phyloP scores from a whole-genome alignment of 2,888 invertebrate genomes.

The Odontocolon sp. region DNA sequence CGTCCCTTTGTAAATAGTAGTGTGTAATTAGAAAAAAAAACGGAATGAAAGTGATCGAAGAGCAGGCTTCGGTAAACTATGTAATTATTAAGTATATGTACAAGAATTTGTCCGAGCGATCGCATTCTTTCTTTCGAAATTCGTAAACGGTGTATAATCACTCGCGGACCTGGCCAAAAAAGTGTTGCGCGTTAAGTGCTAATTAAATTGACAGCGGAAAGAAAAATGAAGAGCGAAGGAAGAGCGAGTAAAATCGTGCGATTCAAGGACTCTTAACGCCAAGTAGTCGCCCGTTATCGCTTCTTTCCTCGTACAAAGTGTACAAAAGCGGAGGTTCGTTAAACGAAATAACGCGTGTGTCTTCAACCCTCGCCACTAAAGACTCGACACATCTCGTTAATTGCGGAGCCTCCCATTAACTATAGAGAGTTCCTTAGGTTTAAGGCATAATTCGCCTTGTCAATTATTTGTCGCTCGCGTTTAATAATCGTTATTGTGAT shows the following conservation, averaged over 20 bases:
- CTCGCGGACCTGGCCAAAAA: constrained; percentile 47
- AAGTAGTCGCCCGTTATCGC: constrained; percentile 11
- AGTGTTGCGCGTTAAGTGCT: constrained; percentile 15
- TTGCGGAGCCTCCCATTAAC: constrained; percentile 14
- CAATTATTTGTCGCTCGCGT: constrained; percentile 55
- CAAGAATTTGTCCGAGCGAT: constrained; percentile 28
- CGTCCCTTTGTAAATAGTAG: constrained; percentile 68
- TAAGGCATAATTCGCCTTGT: constrained; percentile 55
- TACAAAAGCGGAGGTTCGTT: constrained; percentile 19
- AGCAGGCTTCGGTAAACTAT: constrained; percentile 69
- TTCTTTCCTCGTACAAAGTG: constrained; percentile 22
- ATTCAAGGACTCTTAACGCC: constrained; percentile 9
- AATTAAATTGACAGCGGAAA: not conserved
- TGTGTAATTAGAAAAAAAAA: constrained; percentile 46
- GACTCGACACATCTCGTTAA: not conserved
- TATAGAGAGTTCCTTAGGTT: constrained; percentile 62
- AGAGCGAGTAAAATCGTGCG: constrained; percentile 31
- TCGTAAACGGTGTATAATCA: not conserved
- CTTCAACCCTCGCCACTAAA: not conserved
- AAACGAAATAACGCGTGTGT: constrained; percentile 1
- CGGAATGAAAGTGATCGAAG: constrained; percentile 56
- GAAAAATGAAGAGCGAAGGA: not conserved
- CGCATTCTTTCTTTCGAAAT: constrained; percentile 8
- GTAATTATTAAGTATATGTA: constrained; percentile 53
- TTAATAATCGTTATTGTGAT: constrained; percentile 41